Percentiles rank a stretch among this genome's conserved stretches.
Evolutionary conservation across 1,140 invertebrate species (phyloP).

Genomic region (Lordiphosa clarofinis): DNA sequence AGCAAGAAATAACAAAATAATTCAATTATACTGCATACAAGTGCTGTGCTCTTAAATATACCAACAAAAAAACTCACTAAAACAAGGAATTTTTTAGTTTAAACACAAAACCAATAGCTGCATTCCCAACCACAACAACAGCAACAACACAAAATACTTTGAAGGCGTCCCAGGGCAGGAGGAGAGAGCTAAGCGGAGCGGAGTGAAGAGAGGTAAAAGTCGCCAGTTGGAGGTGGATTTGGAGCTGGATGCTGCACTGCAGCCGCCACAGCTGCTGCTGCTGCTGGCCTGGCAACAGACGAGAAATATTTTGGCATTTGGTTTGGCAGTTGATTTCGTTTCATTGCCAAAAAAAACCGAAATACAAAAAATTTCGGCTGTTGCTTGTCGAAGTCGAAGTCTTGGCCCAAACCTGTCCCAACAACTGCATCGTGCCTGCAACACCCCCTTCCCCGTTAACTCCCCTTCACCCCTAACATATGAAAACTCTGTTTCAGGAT

Average conservation of each 20-base stretch:
- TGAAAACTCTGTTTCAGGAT: conserved; percentile 68
- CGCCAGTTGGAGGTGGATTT: conserved; percentile 9
- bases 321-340: conserved; percentile 50
- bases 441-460: conserved; percentile 14
- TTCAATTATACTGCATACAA: conserved; percentile 2
- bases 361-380: conserved; percentile 27
- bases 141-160: conserved; percentile 1
- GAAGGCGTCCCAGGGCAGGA: conserved; percentile 22
- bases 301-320: conserved; percentile 60
- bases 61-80: conserved; percentile 5
- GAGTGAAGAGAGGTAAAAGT: conserved; percentile 22
- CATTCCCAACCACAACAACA: conserved; percentile 14
- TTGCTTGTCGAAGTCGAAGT: conserved; percentile 18
- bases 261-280: conserved; percentile 11
- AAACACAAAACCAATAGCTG: conserved; percentile 19
- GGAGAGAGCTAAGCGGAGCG: neutral
- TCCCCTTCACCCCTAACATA: conserved; percentile 38
- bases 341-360: conserved; percentile 56
- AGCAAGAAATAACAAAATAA: conserved; percentile 5
- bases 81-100: neutral
- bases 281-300: conserved; percentile 34
- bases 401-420: conserved; percentile 62
- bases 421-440: conserved; percentile 64
- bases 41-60: conserved; percentile 14
- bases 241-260: conserved; percentile 14